A percentile compares a stretch with the other conserved stretches of the same genome.
phyloP scores from a whole-genome alignment of 2,797 vertebrate genomes.

The Enteromius trimaculatus region DNA sequence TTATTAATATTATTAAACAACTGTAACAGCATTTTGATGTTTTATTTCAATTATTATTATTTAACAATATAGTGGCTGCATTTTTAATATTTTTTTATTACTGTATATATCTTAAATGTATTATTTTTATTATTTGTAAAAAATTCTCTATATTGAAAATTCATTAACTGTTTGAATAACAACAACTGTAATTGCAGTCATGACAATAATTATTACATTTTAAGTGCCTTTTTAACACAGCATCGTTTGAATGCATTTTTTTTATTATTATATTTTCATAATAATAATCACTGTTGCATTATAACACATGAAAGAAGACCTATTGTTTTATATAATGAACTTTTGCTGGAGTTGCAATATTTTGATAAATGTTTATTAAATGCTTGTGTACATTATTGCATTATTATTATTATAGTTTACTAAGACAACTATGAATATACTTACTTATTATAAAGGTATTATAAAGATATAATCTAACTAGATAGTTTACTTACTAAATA shows the following conservation, averaged over 20 bases:
- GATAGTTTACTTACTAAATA: neutral
- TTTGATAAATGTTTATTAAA: neutral
- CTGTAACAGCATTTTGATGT: neutral
- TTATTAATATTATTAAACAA: no score
- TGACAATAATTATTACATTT: neutral
- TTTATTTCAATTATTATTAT: neutral
- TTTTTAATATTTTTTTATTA: neutral
- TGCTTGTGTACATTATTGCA: neutral
- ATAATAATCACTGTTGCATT: neutral
- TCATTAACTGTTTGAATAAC: neutral
- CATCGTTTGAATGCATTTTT: neutral
- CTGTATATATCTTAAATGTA: neutral
- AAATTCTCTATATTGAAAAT: neutral
- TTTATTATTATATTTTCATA: neutral
- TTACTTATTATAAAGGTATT: neutral
- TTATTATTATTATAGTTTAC: neutral
- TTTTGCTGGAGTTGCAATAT: neutral
- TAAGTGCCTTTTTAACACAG: neutral
- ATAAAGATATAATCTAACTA: neutral
- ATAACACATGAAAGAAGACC: neutral
- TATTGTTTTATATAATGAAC: neutral
- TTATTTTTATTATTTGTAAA: neutral
- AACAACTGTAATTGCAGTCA: neutral
- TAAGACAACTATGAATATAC: neutral
- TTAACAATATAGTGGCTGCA: neutral